These are phyloP conservation scores for Hermaeophaga mercurialis DNA, from an alignment of 2,888 invertebrate genomes.

Conservation along the genomic window DNA sequence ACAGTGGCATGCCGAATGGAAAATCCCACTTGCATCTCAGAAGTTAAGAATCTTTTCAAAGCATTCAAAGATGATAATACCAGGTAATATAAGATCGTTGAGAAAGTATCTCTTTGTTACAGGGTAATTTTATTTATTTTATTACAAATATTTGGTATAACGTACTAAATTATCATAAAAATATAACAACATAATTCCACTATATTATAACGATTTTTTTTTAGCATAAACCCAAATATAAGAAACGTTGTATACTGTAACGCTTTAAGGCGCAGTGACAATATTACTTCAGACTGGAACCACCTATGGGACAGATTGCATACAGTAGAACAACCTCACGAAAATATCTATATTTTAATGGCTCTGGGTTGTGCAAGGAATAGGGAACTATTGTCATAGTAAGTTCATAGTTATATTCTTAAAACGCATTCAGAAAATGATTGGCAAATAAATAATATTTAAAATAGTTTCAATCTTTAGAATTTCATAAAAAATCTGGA, in stretches of 20 bases:
- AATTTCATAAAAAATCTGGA: too few relatives aligned
- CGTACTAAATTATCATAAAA: too few relatives aligned
- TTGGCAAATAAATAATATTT: too few relatives aligned
- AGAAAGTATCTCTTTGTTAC: not conserved
- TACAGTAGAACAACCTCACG: conserved; percentile 66
- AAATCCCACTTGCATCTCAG: conserved; percentile 62
- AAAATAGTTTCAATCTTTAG: too few relatives aligned
- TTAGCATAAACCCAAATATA: conserved; percentile 67
- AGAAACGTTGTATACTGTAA: conserved; percentile 77
- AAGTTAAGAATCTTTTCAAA: conserved; percentile 54
- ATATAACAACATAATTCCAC: too few relatives aligned
- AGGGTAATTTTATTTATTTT: not conserved
- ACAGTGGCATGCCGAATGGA: conserved; percentile 68
- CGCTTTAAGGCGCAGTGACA: conserved; percentile 67
- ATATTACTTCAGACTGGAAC: conserved; percentile 62
- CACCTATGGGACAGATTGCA: conserved; percentile 66
- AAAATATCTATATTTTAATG: conserved; percentile 68
- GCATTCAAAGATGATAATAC: conserved; percentile 24
- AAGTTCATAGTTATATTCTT: conserved; percentile 42
- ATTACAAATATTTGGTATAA: not conserved
- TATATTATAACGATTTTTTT: too few relatives aligned
- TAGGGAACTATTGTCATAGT: conserved; percentile 62
- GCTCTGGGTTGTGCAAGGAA: conserved; percentile 72
- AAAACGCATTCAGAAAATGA: too few relatives aligned
- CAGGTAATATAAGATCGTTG: conserved; percentile 14